Evolutionary conservation across 2,797 vertebrate species (phyloP), one percentile per base, ranked within the genome.

Genomic region (Adelosebastes latens): DNA sequence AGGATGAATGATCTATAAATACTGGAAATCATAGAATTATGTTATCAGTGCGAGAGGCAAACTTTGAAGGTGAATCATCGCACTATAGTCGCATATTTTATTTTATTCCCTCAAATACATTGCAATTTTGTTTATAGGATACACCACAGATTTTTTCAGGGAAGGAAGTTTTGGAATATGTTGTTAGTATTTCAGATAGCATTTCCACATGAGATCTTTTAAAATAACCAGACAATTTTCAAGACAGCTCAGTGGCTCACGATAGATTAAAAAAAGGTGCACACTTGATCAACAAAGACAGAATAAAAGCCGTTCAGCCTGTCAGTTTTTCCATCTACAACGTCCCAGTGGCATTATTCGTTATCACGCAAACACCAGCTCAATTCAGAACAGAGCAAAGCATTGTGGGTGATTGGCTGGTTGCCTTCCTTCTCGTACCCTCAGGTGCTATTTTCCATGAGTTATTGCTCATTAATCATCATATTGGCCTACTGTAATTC

Each of bases 1-100:
- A 56, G 46, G 73, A 86, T 82, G 82, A 82, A 88, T 75, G 14
- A 73, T 52, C 79, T 84, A 84, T 82, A 81, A 87, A 87, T 90
- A 82, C 78, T 70, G 46, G 22, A 72, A 82, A 86, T 70, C 36
- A 6, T 24, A 34, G 14, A 80, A 69, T 69, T 64, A 34, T 52
- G 55, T 72, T 63, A 27, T 77, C 6, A 22, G 3, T 0, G 14
- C 22, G 4, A 39, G n/a, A 70, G 55, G 36, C 27, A 42, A 63
- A 55, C 39, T 63, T 31, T 66, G 24, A 79, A 73, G 8, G 4
- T 56, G n/a, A 61, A 39, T 24, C 1, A 5, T 10, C 4, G 46
- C 25, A 39, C 5, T 5, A 2, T 52, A 10, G 27, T 32, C 27
- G 6, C 20, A 2, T 32, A 29, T 67, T 49, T 25, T 39, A 16